Evolutionary conservation across 2,888 invertebrate genomes (phyloP).

Genomic region (Drosophila anomalata): DNA sequence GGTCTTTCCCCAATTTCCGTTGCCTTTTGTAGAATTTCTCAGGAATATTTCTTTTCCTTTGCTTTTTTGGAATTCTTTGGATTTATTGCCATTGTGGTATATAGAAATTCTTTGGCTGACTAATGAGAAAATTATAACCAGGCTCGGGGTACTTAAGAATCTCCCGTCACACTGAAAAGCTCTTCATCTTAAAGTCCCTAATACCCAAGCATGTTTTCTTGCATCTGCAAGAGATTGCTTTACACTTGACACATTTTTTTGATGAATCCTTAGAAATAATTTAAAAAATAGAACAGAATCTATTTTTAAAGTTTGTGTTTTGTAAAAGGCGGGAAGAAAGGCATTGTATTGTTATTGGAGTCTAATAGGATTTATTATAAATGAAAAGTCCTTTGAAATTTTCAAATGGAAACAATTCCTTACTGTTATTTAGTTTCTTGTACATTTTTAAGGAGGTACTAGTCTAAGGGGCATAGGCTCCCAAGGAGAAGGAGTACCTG

Average conservation of each 20-base stretch:
- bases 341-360: no score
- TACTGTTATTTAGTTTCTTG: no score
- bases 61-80: conserved; percentile 52
- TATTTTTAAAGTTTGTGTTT: no score
- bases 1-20: conserved; percentile 17
- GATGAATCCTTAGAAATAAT: no score
- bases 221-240: conserved; percentile 8
- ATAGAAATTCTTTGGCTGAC: conserved; percentile 58
- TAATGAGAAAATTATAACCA: conserved; percentile 72
- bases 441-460: no score
- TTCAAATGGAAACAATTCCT: no score
- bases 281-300: no score
- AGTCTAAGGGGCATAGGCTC: no score
- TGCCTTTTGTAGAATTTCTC: conserved; percentile 42
- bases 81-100: conserved; percentile 61
- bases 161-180: conserved; percentile 23
- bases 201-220: conserved; percentile 18
- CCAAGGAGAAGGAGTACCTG: no score
- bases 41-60: conserved; percentile 35
- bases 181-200: conserved; percentile 17
- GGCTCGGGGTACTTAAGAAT: conserved; percentile 39
- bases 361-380: no score
- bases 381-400: no score
- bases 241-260: conserved; percentile 13
- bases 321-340: no score